phyloP scores from a whole-genome alignment of 2,113 vertebrate species.

The Rhynchopsitta pachyrhyncha region DNA sequence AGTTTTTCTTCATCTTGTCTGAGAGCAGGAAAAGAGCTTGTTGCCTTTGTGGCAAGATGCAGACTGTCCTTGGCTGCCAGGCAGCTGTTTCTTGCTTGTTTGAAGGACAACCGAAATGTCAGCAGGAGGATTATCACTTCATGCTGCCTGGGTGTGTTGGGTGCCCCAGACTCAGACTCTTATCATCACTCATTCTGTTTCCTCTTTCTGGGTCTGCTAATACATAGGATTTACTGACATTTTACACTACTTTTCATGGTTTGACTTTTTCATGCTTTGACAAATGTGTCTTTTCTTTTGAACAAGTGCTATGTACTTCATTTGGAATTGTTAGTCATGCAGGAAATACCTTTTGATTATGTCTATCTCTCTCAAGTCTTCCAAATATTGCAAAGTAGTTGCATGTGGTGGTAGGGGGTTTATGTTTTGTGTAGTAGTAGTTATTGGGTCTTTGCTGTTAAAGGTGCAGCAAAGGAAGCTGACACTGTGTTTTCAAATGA shows the following conservation, averaged over 20 bases:
- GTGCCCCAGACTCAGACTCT: background rate
- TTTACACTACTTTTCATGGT: background rate
- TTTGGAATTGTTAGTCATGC: background rate
- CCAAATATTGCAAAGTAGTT: background rate
- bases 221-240: background rate
- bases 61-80: background rate
- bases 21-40: background rate
- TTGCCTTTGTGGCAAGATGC: background rate
- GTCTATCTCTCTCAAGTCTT: background rate
- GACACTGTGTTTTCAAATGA: background rate
- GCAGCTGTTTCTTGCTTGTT: background rate
- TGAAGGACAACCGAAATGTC: background rate
- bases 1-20: background rate
- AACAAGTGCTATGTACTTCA: background rate
- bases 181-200: background rate
- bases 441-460: background rate
- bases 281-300: background rate
- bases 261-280: background rate
- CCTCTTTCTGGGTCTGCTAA: background rate
- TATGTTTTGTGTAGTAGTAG: background rate
- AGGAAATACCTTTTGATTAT: background rate
- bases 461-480: background rate
- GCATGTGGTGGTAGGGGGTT: background rate
- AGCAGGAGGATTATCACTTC: background rate
- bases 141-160: background rate